Conservation (phyloP, 2,797 vertebrate genomes). For the Sebastiscus albofasciatus region DNA sequence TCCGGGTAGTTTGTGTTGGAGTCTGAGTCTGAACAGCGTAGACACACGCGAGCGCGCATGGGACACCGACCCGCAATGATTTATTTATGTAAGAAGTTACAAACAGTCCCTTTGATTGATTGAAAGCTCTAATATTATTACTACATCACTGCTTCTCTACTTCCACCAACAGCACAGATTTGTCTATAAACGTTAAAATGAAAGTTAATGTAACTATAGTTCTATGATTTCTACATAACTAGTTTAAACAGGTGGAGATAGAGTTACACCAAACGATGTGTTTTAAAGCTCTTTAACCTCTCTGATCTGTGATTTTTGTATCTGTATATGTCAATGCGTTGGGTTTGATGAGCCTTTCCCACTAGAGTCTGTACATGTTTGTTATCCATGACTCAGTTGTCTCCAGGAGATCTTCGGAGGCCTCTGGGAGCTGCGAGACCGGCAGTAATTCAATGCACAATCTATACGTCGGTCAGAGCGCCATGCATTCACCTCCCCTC, state of each 20-base stretch:
- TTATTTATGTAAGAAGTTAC: too few relatives aligned
- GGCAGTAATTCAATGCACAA: slow-evolving; percentile 68
- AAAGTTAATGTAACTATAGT: not conserved
- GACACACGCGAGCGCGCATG: too few relatives aligned
- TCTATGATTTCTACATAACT: not conserved
- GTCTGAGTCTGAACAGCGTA: too few relatives aligned
- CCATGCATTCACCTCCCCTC: slow-evolving; percentile 44
- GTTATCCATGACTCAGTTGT: slow-evolving; percentile 47
- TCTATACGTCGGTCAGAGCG: slow-evolving; percentile 53
- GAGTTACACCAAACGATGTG: not conserved
- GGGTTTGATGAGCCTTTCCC: slow-evolving; percentile 32
- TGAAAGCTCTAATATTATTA: too few relatives aligned
- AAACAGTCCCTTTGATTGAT: too few relatives aligned
- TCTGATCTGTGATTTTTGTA: not conserved
- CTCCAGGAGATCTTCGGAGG: slow-evolving; percentile 32
- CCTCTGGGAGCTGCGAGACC: slow-evolving; percentile 45
- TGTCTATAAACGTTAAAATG: not conserved
- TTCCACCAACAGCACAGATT: not conserved
- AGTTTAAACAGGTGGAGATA: too few relatives aligned
- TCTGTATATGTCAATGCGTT: not conserved
- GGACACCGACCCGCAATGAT: too few relatives aligned
- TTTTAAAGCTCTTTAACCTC: not conserved
- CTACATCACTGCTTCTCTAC: not conserved
- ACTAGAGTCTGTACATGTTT: slow-evolving; percentile 22
- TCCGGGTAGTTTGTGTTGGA: too few relatives aligned